These are phyloP conservation scores for Takifugu bimaculatus DNA, from an alignment of 2,113 vertebrate genomes.

Conservation along the genomic window DNA sequence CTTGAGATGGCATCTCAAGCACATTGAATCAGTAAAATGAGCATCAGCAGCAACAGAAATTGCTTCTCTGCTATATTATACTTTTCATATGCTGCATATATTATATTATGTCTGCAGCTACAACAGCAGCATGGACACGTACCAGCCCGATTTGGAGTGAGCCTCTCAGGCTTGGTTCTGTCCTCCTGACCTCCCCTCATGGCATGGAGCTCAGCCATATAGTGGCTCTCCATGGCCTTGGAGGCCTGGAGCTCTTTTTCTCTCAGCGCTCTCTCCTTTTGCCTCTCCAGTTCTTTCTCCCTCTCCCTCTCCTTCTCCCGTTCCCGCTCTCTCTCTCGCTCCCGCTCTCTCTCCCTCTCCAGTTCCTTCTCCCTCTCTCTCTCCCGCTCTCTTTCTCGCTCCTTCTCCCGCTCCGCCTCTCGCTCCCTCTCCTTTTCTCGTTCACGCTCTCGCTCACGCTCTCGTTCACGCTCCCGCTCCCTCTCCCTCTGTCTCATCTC, in stretches of 20 bases:
- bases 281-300: constrained; percentile 82
- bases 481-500: constrained; percentile 86
- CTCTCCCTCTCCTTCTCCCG: constrained; percentile 77
- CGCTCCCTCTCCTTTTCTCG: constrained; percentile 79
- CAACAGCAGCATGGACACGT: constrained; percentile 20
- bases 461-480: constrained; percentile 79
- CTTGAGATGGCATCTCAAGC: too few relatives aligned
- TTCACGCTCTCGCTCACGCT: constrained; percentile 72
- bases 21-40: too few relatives aligned
- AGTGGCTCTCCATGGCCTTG: constrained; percentile 88
- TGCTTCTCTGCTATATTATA: too few relatives aligned
- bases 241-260: constrained; percentile 91
- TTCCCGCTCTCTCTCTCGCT: constrained; percentile 78
- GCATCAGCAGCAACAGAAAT: too few relatives aligned
- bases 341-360: constrained; percentile 79
- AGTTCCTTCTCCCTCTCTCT: constrained; percentile 78
- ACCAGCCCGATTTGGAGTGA: constrained; percentile 87
- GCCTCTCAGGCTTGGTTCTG: constrained; percentile 84
- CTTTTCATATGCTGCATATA: too few relatives aligned
- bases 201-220: constrained; percentile 84
- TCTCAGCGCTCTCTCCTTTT: constrained; percentile 82
- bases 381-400: constrained; percentile 80
- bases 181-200: constrained; percentile 84
- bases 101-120: too few relatives aligned
- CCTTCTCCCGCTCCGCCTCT: constrained; percentile 74